Evolutionary conservation across 2,113 vertebrate genomes (phyloP), one percentile per base, ranked within the genome.

Genomic region (Cacatua alba): DNA sequence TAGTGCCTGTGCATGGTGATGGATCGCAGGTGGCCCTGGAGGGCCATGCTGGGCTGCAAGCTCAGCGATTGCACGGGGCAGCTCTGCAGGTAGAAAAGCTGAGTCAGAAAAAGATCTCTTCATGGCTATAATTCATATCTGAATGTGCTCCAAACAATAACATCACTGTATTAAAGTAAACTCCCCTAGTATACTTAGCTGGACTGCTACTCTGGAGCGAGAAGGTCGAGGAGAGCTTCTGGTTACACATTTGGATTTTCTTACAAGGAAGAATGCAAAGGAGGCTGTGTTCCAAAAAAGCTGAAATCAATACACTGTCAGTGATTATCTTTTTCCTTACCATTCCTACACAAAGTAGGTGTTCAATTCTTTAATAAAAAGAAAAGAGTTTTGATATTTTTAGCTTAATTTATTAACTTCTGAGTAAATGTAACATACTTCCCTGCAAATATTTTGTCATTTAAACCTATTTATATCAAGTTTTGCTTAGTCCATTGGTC

Each of bases 121-220:
- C 43, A 6, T 6, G 41, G 81, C 57, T 10, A 17, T 13, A 89
- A 87, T 44, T 93, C 77, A 41, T 6, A 28, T 3, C 20, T 7
- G 31, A 76, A 52, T 0, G 26, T 24, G 64, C 60, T 53, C 76
- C 77, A 44, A 55, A 14, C 8, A 68, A 75, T 57, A 19, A 16
- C 39, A 8, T 18, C 20, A 39, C 63, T 26, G 43, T 21, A 12
- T 41, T 17, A 16, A 69, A 85, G 41, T 2, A 43, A 60, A 11
- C n/a, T 77, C 76, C 64, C 62, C 49, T 69, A 90, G 48, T 49
- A 76, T 60, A 4, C 35, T 39, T 48, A 43, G 51, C 87, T 43
- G 26, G 16, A 48, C 0, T 3, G 60, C 48, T 85, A 16, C 64
- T 72, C 83, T 1, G 0, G 41, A 11, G 25, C 1, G 2, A 79